Percentiles rank a stretch among this genome's conserved stretches.
These are phyloP conservation scores for Troides oblongomaculatus DNA, from an alignment of 2,888 invertebrate species.

Conservation along the genomic window DNA sequence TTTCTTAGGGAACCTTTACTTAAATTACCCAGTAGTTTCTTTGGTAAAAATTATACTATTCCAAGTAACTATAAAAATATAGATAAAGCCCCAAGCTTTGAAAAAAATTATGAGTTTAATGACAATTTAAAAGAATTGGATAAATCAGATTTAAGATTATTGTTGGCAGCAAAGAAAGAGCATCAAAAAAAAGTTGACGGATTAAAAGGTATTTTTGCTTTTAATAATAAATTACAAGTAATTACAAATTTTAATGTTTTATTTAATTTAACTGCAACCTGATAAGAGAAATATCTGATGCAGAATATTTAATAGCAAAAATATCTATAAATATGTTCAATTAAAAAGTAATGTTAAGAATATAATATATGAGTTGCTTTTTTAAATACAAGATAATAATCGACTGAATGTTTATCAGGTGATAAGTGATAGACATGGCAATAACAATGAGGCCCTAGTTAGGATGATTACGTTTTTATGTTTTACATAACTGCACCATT, in stretches of 20 bases:
- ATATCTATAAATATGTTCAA: neutral
- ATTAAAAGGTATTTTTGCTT: slow-evolving; percentile 5
- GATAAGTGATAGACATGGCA: too few species aligned
- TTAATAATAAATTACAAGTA: neutral
- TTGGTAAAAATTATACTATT: neutral
- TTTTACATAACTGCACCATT: too few species aligned
- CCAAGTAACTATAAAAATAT: neutral
- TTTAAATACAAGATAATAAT: too few species aligned
- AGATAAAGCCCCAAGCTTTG: neutral
- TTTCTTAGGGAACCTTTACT: neutral
- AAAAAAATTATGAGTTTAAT: neutral
- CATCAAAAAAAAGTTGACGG: neutral
- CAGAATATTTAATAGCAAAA: neutral
- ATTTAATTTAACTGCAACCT: neutral
- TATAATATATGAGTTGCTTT: too few species aligned
- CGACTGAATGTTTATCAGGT: too few species aligned
- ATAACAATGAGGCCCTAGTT: too few species aligned
- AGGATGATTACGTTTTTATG: too few species aligned
- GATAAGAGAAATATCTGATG: neutral
- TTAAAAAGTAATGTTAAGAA: neutral
- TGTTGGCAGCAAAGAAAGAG: slow-evolving; percentile 22
- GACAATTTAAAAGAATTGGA: neutral
- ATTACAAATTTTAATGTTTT: neutral
- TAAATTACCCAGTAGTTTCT: neutral
- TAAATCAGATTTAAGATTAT: slow-evolving; percentile 3